phyloP scores from a whole-genome alignment of 2,113 vertebrate genomes.

The Cyprinus carpio region DNA sequence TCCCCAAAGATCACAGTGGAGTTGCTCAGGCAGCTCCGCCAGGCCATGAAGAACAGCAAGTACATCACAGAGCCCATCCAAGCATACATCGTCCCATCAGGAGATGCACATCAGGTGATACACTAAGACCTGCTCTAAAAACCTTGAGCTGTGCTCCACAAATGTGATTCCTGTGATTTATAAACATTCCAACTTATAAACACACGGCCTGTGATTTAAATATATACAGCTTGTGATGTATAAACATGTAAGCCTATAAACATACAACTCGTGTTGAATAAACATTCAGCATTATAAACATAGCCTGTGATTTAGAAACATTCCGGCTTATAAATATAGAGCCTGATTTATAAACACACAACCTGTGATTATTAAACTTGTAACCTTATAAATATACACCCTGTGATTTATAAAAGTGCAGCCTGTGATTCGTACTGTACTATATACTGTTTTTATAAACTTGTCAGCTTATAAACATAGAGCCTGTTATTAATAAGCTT shows the following conservation, averaged over 20 bases:
- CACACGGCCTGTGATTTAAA: background rate
- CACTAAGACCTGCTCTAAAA: background rate
- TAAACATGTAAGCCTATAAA: background rate
- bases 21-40: conserved; percentile 88
- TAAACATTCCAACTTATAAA: no score
- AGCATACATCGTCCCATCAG: conserved; percentile 94
- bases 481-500: no score
- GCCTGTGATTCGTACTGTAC: background rate
- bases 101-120: conserved; percentile 92
- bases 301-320: background rate
- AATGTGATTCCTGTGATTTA: background rate
- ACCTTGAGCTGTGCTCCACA: background rate
- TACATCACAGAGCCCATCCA: conserved; percentile 87
- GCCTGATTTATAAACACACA: no score
- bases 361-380: no score
- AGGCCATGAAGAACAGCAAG: conserved; percentile 86
- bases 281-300: background rate
- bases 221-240: background rate
- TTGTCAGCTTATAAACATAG: no score
- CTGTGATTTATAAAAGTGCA: background rate
- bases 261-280: no score
- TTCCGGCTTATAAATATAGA: no score
- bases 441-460: background rate
- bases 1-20: conserved; percentile 93
- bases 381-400: background rate